Evolutionary conservation across 2,113 vertebrate species (phyloP).

Genomic region (Bubo bubo): DNA sequence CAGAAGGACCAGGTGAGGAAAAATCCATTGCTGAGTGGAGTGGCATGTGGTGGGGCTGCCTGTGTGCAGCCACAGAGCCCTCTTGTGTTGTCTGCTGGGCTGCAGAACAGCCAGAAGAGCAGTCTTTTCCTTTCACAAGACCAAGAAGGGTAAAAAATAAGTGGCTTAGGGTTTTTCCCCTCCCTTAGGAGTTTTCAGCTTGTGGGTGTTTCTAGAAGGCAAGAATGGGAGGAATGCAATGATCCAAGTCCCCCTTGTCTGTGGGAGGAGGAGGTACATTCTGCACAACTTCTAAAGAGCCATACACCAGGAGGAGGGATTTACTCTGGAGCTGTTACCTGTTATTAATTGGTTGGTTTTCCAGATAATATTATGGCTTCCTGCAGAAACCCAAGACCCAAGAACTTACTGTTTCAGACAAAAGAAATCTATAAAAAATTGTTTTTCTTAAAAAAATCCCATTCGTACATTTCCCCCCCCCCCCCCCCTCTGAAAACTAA

Average conservation of each 20-base stretch:
- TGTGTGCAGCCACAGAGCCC: slow-evolving; percentile 60
- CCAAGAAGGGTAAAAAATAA: not conserved
- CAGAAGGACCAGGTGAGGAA: not conserved
- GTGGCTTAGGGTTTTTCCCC: not conserved
- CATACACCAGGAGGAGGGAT: not conserved
- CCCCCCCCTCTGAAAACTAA: no score
- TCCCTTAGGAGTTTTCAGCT: not conserved
- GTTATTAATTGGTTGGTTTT: not conserved
- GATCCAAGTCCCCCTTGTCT: not conserved
- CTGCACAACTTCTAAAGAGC: not conserved
- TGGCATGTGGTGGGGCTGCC: not conserved
- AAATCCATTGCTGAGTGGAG: not conserved
- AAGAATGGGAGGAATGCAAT: not conserved
- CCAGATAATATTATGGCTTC: not conserved
- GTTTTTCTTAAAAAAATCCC: not conserved
- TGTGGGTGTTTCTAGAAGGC: not conserved
- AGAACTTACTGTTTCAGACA: not conserved
- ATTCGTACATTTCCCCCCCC: no score
- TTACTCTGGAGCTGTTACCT: not conserved
- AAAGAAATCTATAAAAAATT: not conserved
- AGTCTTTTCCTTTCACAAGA: not conserved
- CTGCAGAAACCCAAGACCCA: not conserved
- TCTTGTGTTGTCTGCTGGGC: slow-evolving; percentile 16
- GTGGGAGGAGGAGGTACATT: not conserved
- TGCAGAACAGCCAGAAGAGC: not conserved